A percentile compares a stretch with the other conserved stretches of the same genome.
phyloP scores from a whole-genome alignment of 2,888 invertebrate species.

The Dicycla oo region DNA sequence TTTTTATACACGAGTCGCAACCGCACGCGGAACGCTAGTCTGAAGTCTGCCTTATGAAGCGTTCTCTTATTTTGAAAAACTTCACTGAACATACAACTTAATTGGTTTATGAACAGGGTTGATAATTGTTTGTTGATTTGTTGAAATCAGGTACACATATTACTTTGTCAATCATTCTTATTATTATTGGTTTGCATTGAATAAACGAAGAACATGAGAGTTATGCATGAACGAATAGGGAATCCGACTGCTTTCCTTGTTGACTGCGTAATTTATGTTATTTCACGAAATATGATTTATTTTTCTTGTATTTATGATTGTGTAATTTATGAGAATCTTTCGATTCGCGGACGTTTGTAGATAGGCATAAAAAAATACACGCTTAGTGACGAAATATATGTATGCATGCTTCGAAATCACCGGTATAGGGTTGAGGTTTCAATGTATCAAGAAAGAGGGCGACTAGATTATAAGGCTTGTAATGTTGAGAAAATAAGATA shows the following conservation, averaged over 20 bases:
- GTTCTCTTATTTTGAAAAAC: conserved; percentile 11
- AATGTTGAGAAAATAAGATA: not conserved
- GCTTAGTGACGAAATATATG: conserved; percentile 39
- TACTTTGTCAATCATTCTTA: conserved; percentile 44
- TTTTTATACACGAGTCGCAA: conserved; percentile 64
- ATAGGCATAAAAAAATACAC: conserved; percentile 12
- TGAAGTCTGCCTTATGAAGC: conserved; percentile 48
- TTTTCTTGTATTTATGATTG: conserved; percentile 31
- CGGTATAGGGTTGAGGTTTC: conserved; percentile 2
- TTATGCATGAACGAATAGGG: conserved; percentile 70
- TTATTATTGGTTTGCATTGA: conserved; percentile 55
- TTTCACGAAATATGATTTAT: conserved; percentile 46
- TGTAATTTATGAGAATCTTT: conserved; percentile 17
- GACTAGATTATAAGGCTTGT: not conserved
- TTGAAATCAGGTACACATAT: conserved; percentile 16
- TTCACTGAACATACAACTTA: conserved; percentile 5
- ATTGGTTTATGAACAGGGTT: not conserved
- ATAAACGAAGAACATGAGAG: conserved; percentile 63
- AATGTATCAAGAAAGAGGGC: not conserved
- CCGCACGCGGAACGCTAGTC: conserved; percentile 61
- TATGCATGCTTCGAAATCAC: conserved; percentile 22
- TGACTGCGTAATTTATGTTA: conserved; percentile 54
- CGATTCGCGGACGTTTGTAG: not conserved
- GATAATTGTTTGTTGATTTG: conserved; percentile 17
- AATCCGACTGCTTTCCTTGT: conserved; percentile 74